These are phyloP conservation scores for Molossus alvarezi DNA, from an alignment of 2,797 vertebrate species.

Conservation along the genomic window DNA sequence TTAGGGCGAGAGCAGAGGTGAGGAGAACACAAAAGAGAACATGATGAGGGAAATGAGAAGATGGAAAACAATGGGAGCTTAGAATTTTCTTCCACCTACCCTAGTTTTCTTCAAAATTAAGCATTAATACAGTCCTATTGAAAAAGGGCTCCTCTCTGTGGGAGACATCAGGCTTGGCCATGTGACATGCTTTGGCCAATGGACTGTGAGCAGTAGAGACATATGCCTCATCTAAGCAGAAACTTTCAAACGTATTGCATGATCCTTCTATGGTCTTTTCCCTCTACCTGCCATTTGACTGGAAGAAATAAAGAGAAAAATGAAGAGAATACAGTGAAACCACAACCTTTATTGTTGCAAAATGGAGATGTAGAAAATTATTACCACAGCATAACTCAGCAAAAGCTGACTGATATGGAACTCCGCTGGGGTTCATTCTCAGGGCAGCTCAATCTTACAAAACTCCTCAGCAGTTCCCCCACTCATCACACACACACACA, in stretches of 20 bases:
- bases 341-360: neutral
- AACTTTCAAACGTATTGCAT: neutral
- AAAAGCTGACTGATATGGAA: neutral
- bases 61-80: neutral
- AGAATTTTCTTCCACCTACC: neutral
- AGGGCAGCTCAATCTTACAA: neutral
- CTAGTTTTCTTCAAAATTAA: neutral
- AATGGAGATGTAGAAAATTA: neutral
- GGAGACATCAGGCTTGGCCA: neutral
- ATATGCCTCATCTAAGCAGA: neutral
- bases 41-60: neutral
- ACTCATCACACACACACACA: neutral
- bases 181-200: neutral
- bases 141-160: neutral
- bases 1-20: neutral
- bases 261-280: neutral
- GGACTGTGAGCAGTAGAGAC: neutral
- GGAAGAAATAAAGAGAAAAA: conserved; percentile 1
- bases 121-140: neutral
- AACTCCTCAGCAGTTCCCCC: neutral
- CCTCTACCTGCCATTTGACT: neutral
- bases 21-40: neutral
- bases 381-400: neutral
- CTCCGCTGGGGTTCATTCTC: neutral
- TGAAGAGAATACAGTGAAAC: neutral